Evolutionary conservation across 2,113 vertebrate species (phyloP).

Genomic region (Zapus hudsonius): DNA sequence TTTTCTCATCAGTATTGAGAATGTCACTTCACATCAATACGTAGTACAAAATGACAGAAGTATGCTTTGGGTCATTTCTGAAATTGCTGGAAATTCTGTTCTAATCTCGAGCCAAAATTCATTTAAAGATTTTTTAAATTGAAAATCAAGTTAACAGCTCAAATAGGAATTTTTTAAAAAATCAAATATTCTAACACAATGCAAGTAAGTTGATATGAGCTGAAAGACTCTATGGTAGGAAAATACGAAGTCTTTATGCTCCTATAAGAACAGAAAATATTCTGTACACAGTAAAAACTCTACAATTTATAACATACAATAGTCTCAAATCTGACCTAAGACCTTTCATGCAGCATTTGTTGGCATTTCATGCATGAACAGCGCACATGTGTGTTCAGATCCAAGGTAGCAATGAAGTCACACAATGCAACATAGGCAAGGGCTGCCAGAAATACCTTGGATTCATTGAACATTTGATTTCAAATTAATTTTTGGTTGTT

Average conservation of each 20-base stretch:
- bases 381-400: not conserved
- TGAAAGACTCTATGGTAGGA: not conserved
- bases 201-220: not conserved
- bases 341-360: too few species aligned
- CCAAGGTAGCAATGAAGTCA: not conserved
- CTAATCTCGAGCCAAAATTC: not conserved
- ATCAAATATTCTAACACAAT: not conserved
- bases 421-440: fast-evolving
- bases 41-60: not conserved
- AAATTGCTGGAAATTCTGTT: not conserved
- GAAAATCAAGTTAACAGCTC: not conserved
- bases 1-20: not conserved
- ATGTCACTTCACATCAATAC: not conserved
- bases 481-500: not conserved
- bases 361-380: not conserved
- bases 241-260: not conserved
- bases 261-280: not conserved
- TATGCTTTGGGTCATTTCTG: not conserved
- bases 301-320: not conserved
- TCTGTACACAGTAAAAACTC: not conserved
- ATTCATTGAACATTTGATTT: not conserved
- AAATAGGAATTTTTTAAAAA: not conserved
- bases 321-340: not conserved
- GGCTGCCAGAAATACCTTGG: not conserved
- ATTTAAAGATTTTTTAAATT: not conserved